Evolutionary conservation across 2,797 vertebrate species (phyloP).

Genomic region (Channallabes apus): DNA sequence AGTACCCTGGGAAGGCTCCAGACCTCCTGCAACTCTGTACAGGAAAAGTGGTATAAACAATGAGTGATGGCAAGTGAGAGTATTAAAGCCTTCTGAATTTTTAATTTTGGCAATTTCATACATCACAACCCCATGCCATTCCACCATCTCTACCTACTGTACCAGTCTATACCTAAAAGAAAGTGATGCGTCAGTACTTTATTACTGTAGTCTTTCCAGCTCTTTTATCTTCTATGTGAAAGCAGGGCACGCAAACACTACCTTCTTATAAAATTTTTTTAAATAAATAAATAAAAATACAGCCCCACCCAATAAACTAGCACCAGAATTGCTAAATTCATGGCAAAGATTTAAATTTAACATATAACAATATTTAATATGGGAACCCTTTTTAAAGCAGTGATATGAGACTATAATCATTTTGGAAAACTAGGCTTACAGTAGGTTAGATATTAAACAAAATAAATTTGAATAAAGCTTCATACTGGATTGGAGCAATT

Average conservation of each 20-base stretch:
- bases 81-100: not conserved
- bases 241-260: not conserved
- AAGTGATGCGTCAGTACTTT: not conserved
- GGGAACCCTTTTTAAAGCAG: not conserved
- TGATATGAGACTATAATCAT: not conserved
- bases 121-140: not conserved
- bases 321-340: not conserved
- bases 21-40: too few relatives aligned
- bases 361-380: not conserved
- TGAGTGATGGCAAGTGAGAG: too few relatives aligned
- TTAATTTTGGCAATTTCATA: not conserved
- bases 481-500: not conserved
- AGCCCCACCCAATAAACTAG: not conserved
- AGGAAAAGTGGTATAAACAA: too few relatives aligned
- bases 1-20: too few relatives aligned
- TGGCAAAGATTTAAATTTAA: not conserved
- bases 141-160: not conserved
- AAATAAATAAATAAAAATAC: not conserved
- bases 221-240: not conserved
- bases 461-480: not conserved
- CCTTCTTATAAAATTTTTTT: not conserved
- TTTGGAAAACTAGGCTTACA: not conserved
- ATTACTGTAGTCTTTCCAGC: not conserved
- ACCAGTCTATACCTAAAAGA: not conserved
- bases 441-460: not conserved